These are phyloP conservation scores for Incurvaria masculella DNA, from an alignment of 2,888 invertebrate genomes.

Conservation along the genomic window DNA sequence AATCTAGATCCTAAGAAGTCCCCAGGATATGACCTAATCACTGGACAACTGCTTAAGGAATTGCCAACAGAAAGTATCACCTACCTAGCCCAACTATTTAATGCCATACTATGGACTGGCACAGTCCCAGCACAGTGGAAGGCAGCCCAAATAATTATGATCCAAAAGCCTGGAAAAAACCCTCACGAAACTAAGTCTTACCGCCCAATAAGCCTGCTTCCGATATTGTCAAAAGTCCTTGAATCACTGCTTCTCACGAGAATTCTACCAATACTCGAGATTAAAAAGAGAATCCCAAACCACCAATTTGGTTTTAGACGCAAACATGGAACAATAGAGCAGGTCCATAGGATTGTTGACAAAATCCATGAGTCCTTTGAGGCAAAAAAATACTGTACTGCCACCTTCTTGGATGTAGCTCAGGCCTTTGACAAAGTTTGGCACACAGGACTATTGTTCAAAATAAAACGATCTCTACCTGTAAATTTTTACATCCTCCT, in stretches of 20 bases:
- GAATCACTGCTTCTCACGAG: slow-evolving; percentile 10
- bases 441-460: too few species aligned
- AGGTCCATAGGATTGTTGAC: too few species aligned
- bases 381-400: too few species aligned
- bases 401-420: too few species aligned
- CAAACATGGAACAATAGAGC: too few species aligned
- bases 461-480: too few species aligned
- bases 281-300: too few species aligned
- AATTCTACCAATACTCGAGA: too few species aligned
- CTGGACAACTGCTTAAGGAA: slow-evolving; percentile 8
- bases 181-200: slow-evolving; percentile 13
- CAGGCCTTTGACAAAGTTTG: too few species aligned
- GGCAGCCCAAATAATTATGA: slow-evolving; percentile 15
- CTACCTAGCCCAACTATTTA: slow-evolving; percentile 10
- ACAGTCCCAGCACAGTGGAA: slow-evolving; percentile 16
- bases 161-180: slow-evolving; percentile 16
- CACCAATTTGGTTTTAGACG: too few species aligned
- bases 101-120: slow-evolving; percentile 10
- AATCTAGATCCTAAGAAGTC: slow-evolving; percentile 12
- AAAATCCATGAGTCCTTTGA: too few species aligned
- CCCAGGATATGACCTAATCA: slow-evolving; percentile 16
- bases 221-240: slow-evolving; percentile 13
- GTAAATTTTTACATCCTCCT: too few species aligned
- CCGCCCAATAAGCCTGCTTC: slow-evolving; percentile 16
- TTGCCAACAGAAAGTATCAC: slow-evolving; percentile 11